Evolutionary conservation across 37 sponge, comb jelly and placozoan genomes (phyloP).

Genomic region (Mnemiopsis leidyi): DNA sequence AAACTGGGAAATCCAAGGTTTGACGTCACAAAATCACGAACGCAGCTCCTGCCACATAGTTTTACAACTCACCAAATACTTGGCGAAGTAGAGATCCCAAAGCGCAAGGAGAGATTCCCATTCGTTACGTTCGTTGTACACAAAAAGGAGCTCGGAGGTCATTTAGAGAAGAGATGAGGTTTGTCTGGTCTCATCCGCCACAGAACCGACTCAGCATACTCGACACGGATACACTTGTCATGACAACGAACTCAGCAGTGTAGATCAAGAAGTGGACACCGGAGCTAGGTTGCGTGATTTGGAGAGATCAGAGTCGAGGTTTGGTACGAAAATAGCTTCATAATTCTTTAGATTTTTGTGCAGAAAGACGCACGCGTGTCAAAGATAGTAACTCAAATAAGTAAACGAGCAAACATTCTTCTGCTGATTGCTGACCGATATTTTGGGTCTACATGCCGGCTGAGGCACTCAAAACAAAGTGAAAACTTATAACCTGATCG

Average conservation of each 20-base stretch:
- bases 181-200: neutral
- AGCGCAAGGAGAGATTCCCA: constrained; percentile 6
- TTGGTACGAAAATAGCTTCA: neutral
- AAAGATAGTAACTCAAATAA: neutral
- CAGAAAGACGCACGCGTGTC: neutral
- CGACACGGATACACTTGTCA: neutral
- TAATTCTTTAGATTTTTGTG: neutral
- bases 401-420: neutral
- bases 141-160: neutral
- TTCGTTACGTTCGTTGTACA: constrained; percentile 6
- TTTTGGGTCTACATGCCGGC: too few species aligned
- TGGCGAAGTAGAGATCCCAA: constrained; percentile 5
- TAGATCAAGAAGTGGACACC: neutral
- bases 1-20: neutral
- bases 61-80: neutral
- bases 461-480: too few species aligned
- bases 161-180: neutral
- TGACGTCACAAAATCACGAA: neutral
- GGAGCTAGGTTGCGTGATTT: neutral
- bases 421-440: neutral
- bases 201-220: neutral
- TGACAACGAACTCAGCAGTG: neutral
- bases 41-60: neutral
- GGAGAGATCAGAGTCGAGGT: neutral
- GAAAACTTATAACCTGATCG: too few species aligned